Percentiles rank a stretch among this genome's conserved stretches.
Evolutionary conservation across 1,140 invertebrate genomes (phyloP).

Genomic region (Phenacoccus solenopsis): DNA sequence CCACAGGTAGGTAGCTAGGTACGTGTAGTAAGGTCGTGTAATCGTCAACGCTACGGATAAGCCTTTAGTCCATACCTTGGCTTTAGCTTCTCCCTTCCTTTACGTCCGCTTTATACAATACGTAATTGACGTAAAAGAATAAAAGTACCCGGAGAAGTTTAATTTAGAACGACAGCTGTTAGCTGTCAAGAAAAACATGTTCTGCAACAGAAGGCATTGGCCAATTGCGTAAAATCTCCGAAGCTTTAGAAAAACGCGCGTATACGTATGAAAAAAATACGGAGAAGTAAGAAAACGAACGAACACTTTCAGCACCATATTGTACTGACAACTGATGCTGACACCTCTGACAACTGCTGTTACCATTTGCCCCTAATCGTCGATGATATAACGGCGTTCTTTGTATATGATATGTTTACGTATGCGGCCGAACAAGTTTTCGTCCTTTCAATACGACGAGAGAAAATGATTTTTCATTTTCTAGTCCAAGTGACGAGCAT

Average conservation of each 20-base stretch:
- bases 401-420: neutral
- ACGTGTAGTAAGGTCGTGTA: too few relatives aligned
- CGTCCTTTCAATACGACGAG: neutral
- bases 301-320: slow-evolving; percentile 12
- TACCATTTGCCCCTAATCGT: slow-evolving; percentile 8
- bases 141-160: slow-evolving; percentile 9
- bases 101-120: too few relatives aligned
- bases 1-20: too few relatives aligned
- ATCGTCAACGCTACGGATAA: too few relatives aligned
- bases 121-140: neutral
- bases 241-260: neutral
- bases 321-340: slow-evolving; percentile 13
- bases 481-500: too few relatives aligned
- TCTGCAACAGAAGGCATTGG: slow-evolving; percentile 10
- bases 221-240: slow-evolving; percentile 11
- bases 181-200: slow-evolving; percentile 14
- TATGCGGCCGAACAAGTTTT: neutral
- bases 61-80: too few relatives aligned
- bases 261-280: neutral
- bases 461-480: neutral
- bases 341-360: slow-evolving; percentile 15
- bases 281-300: neutral
- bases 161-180: slow-evolving; percentile 17
- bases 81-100: too few relatives aligned
- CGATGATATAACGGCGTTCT: neutral